Evolutionary conservation across 2,797 vertebrate genomes (phyloP).

Genomic region (Buceros bicornis): DNA sequence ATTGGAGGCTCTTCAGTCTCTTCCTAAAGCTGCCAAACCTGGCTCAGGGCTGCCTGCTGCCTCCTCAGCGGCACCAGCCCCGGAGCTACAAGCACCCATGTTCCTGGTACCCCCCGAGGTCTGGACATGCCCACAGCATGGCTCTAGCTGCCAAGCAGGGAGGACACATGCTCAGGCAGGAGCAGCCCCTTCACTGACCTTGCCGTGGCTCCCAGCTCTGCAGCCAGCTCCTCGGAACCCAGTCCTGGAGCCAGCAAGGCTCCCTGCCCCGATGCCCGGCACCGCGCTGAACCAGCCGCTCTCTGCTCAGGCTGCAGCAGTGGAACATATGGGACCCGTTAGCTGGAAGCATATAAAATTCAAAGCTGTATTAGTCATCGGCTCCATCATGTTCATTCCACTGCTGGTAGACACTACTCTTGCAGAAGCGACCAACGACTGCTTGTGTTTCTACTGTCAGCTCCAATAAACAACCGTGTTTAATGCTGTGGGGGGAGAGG

Average conservation of each 20-base stretch:
- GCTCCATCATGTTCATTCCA: constrained; percentile 28
- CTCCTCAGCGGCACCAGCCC: neutral
- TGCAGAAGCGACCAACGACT: constrained; percentile 18
- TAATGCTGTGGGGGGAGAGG: neutral
- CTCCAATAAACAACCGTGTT: constrained; percentile 30
- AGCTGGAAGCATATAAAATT: constrained; percentile 53
- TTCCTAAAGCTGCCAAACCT: neutral
- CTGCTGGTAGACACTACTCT: constrained; percentile 35
- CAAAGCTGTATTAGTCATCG: constrained; percentile 6
- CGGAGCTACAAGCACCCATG: accelerated
- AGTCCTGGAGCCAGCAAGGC: accelerated
- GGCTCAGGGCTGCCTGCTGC: neutral
- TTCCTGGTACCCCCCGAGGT: neutral
- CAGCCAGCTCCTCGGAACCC: neutral
- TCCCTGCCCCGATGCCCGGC: neutral
- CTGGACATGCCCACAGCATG: accelerated
- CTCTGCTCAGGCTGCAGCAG: neutral
- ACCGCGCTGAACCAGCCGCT: accelerated
- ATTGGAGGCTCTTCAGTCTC: neutral
- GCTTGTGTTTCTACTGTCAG: constrained; percentile 65
- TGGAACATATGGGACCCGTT: constrained; percentile 24
- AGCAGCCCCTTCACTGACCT: neutral
- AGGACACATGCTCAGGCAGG: accelerated
- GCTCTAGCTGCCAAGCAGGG: neutral
- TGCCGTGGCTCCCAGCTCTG: accelerated